Evolutionary conservation across 2,113 vertebrate genomes (phyloP).

Genomic region (Pelvicachromis taeniatus): DNA sequence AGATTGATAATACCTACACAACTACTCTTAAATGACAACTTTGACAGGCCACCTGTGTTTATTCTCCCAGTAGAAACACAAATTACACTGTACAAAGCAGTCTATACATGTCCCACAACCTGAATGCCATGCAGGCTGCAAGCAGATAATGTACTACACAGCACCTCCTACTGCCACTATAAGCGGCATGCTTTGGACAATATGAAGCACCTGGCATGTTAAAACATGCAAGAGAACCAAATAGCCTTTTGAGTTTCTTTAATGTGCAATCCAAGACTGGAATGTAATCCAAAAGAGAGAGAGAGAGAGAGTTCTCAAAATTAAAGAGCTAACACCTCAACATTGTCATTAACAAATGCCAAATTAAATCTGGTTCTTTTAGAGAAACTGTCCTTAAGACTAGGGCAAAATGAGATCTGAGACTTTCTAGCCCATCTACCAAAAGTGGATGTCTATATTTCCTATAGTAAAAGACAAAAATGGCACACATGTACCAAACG

Average conservation of each 20-base stretch:
- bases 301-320: background rate
- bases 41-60: background rate
- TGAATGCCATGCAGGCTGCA: background rate
- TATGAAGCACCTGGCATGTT: slow-evolving; percentile 26
- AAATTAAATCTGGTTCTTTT: background rate
- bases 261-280: background rate
- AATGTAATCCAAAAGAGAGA: background rate
- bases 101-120: background rate
- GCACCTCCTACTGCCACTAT: slow-evolving; percentile 37
- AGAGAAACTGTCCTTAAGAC: background rate
- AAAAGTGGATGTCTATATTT: background rate
- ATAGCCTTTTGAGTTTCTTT: background rate
- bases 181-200: background rate
- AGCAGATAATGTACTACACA: background rate
- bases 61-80: background rate
- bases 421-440: background rate
- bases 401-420: background rate
- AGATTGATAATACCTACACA: background rate
- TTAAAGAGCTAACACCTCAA: background rate
- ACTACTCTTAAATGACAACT: background rate
- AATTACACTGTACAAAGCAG: background rate
- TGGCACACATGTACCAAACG: too few relatives aligned
- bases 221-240: slow-evolving; percentile 26
- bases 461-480: background rate
- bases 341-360: background rate